Conservation (phyloP, 1,140 invertebrate species). For the Saxidomus purpurata region DNA sequence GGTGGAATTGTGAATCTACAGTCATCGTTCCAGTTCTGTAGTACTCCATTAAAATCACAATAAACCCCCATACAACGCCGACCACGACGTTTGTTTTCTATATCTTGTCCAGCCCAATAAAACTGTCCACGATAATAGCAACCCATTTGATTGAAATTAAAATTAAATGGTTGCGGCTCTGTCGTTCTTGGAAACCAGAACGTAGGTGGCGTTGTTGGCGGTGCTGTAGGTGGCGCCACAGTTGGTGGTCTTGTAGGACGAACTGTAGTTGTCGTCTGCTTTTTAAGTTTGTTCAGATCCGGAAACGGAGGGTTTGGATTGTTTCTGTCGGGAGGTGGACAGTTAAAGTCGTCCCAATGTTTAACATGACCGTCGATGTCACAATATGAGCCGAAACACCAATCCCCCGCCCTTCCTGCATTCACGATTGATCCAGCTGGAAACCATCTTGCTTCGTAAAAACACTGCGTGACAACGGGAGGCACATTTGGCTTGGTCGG, state of each 20-base stretch:
- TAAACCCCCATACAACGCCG: conserved; percentile 38
- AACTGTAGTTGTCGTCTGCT: background rate
- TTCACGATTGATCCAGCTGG: conserved; percentile 30
- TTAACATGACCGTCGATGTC: conserved; percentile 42
- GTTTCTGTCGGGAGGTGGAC: conserved; percentile 14
- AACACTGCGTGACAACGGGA: conserved; percentile 40
- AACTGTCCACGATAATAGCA: conserved; percentile 32
- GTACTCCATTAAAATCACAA: conserved; percentile 36
- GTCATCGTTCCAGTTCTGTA: conserved; percentile 31
- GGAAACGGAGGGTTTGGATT: conserved; percentile 45
- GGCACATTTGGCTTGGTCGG: background rate
- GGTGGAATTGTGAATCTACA: conserved; percentile 16
- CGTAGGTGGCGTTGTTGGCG: background rate
- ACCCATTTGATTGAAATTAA: background rate
- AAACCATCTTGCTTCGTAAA: conserved; percentile 53
- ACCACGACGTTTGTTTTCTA: conserved; percentile 19
- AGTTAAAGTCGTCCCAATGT: conserved; percentile 59
- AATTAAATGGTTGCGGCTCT: background rate
- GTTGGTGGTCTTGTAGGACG: background rate
- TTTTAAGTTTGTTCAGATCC: background rate
- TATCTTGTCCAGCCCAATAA: conserved; percentile 39
- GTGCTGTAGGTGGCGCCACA: background rate
- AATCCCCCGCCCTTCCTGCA: conserved; percentile 17
- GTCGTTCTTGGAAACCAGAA: conserved; percentile 4
- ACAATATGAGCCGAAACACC: conserved; percentile 62